phyloP scores from a whole-genome alignment of 2,113 vertebrate species.

The Gavialis gangeticus region DNA sequence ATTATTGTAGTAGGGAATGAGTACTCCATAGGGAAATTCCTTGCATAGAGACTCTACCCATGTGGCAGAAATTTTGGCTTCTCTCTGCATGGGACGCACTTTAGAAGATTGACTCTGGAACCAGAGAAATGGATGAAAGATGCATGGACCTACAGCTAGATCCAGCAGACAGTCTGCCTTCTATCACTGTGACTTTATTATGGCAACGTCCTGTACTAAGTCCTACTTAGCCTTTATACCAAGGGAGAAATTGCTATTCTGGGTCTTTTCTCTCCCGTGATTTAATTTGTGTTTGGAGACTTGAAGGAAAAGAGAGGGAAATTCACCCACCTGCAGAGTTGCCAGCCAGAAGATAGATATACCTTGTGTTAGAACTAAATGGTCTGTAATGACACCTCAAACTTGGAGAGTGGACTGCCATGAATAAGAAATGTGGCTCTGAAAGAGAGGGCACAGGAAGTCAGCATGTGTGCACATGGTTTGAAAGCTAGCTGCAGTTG shows the following conservation, averaged over 20 bases:
- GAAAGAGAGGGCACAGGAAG: not conserved
- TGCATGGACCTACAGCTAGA: not conserved
- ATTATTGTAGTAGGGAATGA: not conserved
- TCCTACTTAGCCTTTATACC: not conserved
- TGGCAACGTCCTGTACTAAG: not conserved
- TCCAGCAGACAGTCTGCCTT: not conserved
- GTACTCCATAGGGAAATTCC: not conserved
- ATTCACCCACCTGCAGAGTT: not conserved
- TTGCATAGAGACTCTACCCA: not conserved
- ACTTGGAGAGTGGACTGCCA: accelerated
- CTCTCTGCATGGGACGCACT: not conserved
- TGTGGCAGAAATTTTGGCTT: not conserved
- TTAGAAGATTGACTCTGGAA: not conserved
- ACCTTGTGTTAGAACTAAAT: too few relatives aligned
- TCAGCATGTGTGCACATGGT: not conserved
- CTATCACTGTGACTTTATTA: not conserved
- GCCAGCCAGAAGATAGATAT: not conserved
- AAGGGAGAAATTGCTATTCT: not conserved
- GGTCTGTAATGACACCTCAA: not conserved
- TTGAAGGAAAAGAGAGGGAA: not conserved
- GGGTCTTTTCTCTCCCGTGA: not conserved
- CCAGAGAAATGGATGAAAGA: not conserved
- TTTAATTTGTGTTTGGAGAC: accelerated
- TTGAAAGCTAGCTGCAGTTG: not conserved
- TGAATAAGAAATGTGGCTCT: not conserved